A percentile compares a stretch with the other conserved stretches of the same genome.
Conservation (phyloP, 2,113 vertebrate species). For the Urocynchramus pylzowi region DNA sequence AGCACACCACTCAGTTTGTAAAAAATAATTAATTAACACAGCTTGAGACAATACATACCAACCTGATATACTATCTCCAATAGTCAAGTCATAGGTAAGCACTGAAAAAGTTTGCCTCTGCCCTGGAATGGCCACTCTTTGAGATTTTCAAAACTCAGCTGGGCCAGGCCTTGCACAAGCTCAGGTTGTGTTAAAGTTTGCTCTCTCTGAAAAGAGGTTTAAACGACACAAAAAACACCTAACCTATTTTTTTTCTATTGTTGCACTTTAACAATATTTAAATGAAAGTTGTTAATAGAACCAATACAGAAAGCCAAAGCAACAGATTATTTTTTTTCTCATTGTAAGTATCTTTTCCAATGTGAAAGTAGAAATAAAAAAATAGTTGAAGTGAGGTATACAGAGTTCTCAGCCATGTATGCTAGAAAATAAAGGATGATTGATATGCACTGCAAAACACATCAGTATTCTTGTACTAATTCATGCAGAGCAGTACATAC, state of each 20-base stretch:
- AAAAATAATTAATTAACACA: neutral
- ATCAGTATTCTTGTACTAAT: neutral
- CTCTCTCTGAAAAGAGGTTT: neutral
- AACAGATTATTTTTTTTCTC: neutral
- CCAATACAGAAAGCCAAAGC: neutral
- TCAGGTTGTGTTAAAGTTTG: neutral
- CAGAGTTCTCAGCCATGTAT: neutral
- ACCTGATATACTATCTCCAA: neutral
- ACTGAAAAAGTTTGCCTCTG: neutral
- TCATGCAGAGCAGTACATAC: neutral
- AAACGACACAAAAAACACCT: neutral
- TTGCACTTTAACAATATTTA: neutral
- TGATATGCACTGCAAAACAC: neutral
- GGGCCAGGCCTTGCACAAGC: neutral
- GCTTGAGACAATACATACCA: neutral
- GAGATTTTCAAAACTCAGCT: neutral
- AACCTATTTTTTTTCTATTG: neutral
- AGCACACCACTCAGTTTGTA: neutral
- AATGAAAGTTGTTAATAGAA: neutral
- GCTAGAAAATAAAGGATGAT: neutral
- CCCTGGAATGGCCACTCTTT: accelerated
- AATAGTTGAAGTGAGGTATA: neutral
- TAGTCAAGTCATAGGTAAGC: neutral
- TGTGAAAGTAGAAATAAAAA: neutral
- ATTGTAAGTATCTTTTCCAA: neutral